Base-by-base conservation (phyloP, 2,113 vertebrate species). In the Mystacornis crossleyi region DNA sequence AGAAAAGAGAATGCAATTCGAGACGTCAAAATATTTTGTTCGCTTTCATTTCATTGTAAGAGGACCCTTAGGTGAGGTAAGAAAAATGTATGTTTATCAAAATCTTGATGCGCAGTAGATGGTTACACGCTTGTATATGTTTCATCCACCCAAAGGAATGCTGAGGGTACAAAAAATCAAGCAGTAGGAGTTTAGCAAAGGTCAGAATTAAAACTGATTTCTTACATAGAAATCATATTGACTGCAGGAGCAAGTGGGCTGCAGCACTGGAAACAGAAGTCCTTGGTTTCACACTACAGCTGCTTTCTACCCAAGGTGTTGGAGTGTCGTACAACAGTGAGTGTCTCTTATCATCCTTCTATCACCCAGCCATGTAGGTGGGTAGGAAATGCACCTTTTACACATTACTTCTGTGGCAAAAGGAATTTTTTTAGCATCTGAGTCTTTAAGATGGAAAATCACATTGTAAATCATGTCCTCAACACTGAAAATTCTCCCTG, bases 1-100 rank as follows among this genome's bases (percentile, higher is more conserved):
- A 1, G 55, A 91, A 87, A 91, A 86, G 33, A 75, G 77, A 92
- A 67, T 71, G 60, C 86, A 74, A 95, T 95, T 90, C 0, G 0
- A 93, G 72, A 93, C 0, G 45, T 96, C 95, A 95, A 95, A 95
- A 95, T 94, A 94, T 96, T 92, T 97, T 96, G 79, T 86, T 97
- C 1, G 4, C 90, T 38, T 89, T 84, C 90, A 54, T 86, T 86
- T 21, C 8, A 34, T 90, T 51, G 71, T 43, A 93, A 83, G 54
- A 79, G 62, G 74, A 97, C 40, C 77, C 70, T 72, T 94, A 89
- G 87, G 78, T 77, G 75, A 83, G 69, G 72, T 67, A 90, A 90
- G 72, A 60, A 81, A 90, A 95, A 75, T 60, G 36, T 58, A n/a
- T 60, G 29, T 90, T 92, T 86, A 90, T 94, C 75, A 60, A 89